These are phyloP conservation scores for Campopleginae sp. DNA, from an alignment of 2,888 invertebrate genomes.

Conservation along the genomic window DNA sequence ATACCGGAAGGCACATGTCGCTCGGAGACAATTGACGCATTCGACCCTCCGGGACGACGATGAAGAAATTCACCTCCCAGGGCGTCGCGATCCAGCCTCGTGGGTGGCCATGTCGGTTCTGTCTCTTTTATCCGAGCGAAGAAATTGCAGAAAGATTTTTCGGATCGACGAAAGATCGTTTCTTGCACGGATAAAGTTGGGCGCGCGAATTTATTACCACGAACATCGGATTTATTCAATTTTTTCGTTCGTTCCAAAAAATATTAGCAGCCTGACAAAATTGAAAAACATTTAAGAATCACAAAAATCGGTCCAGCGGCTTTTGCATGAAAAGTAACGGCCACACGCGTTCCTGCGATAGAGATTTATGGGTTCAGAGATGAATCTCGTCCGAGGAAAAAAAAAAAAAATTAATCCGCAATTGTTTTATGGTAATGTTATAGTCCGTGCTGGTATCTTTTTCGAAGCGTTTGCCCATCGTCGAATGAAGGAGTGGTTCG, in stretches of 20 bases:
- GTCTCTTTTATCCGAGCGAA: conserved; percentile 54
- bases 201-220: conserved; percentile 41
- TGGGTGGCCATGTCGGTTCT: conserved; percentile 60
- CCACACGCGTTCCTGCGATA: too few species aligned
- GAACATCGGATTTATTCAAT: not conserved
- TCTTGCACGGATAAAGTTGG: not conserved
- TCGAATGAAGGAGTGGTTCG: not conserved
- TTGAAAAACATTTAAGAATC: too few species aligned
- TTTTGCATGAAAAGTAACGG: too few species aligned
- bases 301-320: too few species aligned
- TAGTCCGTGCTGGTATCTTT: conserved; percentile 19
- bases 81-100: conserved; percentile 50
- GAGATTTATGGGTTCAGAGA: too few species aligned
- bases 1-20: conserved; percentile 42
- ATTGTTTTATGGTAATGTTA: conserved; percentile 37
- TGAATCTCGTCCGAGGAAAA: not conserved
- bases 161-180: conserved; percentile 13
- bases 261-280: too few species aligned
- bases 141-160: conserved; percentile 37
- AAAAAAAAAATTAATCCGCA: not conserved
- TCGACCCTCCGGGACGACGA: conserved; percentile 57
- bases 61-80: conserved; percentile 63
- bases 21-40: conserved; percentile 53
- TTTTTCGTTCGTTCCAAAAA: not conserved
- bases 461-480: conserved; percentile 19